Evolutionary conservation across 2,113 vertebrate genomes (phyloP), one percentile per base, ranked within the genome.

Genomic region (Eudorcas thomsonii): DNA sequence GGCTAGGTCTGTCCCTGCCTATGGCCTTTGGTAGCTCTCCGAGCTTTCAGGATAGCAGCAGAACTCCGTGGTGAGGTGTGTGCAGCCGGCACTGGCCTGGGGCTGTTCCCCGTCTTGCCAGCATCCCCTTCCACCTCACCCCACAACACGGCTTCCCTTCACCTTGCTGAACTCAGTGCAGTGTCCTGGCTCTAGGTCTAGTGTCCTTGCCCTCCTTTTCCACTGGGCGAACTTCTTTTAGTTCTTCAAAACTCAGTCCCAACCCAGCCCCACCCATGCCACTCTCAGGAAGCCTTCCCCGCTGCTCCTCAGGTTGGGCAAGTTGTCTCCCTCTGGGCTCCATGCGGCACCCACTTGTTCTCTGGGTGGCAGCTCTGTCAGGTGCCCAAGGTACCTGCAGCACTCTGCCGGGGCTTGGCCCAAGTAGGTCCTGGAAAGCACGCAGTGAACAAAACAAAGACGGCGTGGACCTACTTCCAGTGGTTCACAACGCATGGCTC

Each of bases 51-150:
- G 33, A 28, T 2, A 39, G 57, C 87, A 77, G 57, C 16, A 3
- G 4, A 15, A 4, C 55, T 39, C 64, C 11, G 1, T 2, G 28
- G 74, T 2, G 1, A 55, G 55, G 57, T 3, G 2, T 2, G 4
- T 7, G 26, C 23, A 33, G 16, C 26, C 4, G 0, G 6, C 25
- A 48, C 48, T 39, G 26, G 19, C 48, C 86, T 7, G 30, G 67
- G 3, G 33, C 21, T 17, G 19, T 28, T 83, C 28, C 4, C 12
- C 52, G 23, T 74, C 57, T n/a, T 50, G 21, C 81, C 43, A n/a
- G 43, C 64, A 2, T 25, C 30, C 16, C 15, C 13, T 33, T 30
- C n/a, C 45, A 7, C 25, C 52, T 36, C 19, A 21, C 13, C 54
- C 26, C 12, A 3, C 2, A 16, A 13, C 36, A 52, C 28, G 0